Evolutionary conservation across 2,797 vertebrate species (phyloP).

Genomic region (Neopelma chrysocephalum): DNA sequence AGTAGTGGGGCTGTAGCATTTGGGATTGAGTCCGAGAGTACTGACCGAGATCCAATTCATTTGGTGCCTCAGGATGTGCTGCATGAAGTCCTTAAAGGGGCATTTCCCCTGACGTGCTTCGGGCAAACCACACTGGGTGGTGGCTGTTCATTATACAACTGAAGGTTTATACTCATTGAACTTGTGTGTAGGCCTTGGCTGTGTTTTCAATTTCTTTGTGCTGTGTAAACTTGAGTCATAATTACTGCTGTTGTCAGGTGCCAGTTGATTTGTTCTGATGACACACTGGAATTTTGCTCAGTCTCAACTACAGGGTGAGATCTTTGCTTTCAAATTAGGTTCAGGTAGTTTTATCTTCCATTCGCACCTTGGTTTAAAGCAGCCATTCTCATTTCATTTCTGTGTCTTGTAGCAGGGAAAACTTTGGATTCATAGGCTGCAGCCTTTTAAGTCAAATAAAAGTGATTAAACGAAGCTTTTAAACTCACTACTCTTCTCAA

Average conservation of each 20-base stretch:
- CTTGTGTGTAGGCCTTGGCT: background rate
- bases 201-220: background rate
- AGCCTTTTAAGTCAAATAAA: background rate
- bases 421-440: background rate
- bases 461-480: background rate
- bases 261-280: background rate
- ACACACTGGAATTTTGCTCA: background rate
- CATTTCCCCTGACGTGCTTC: background rate
- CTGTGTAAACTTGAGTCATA: background rate
- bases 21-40: fast-evolving
- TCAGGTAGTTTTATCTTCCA: background rate
- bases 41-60: background rate
- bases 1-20: background rate
- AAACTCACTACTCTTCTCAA: background rate
- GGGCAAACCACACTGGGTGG: background rate
- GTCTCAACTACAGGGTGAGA: background rate
- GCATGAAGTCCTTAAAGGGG: background rate
- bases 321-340: background rate
- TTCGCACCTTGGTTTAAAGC: background rate
- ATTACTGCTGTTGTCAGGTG: background rate
- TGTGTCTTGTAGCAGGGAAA: background rate
- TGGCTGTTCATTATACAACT: background rate
- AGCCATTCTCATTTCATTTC: background rate
- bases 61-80: background rate
- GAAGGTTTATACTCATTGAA: background rate